Base-by-base conservation (phyloP, 2,888 invertebrate genomes). In the Hyposoter dolosus region DNA sequence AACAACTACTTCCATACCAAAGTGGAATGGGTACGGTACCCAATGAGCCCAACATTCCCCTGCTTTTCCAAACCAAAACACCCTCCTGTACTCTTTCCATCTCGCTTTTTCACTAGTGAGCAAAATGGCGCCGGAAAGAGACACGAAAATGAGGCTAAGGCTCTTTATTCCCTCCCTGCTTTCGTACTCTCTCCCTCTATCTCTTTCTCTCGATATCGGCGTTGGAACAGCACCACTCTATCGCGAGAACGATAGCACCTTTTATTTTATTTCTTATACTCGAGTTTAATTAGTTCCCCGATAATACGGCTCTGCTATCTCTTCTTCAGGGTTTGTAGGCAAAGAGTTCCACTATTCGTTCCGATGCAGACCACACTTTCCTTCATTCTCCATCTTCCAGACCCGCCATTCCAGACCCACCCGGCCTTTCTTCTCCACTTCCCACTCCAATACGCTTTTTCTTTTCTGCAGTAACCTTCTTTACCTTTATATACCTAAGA, bases 261-360 rank as follows among this genome's bases (percentile, higher is more conserved):
- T 92, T 92, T 90, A 91, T 92, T 93, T 92, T 91, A 92, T 92
- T 93, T 92, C 92, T 92, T 91, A 92, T 91, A 91, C 90, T 90
- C 90, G 89, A 91, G 92, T 93, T 93, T 93, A 93, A 93, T 93
- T 93, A 93, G 93, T 93, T 92, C 90, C 87, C 89, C 90, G 91
- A 93, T 92, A 93, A 93, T 93, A 89, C 91, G 72, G 50, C 89
- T 66, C 35, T 78, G 89, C 91, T 92, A 92, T 93, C 92, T 92
- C 87, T 85, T 76, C 90, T 87, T 84, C 83, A 83, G 90, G 90
- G 89, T 74, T 60, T 28, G 88, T 69, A 88, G 87, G 88, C 83
- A 89, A 87, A 88, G 76, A 78, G 63, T 85, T 76, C 56, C 40
- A 71, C 78, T 69, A 68, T 77, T 69, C 53, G 69, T 60, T 69